phyloP scores from a whole-genome alignment of 2,113 vertebrate species.

The Macaca mulatta region DNA sequence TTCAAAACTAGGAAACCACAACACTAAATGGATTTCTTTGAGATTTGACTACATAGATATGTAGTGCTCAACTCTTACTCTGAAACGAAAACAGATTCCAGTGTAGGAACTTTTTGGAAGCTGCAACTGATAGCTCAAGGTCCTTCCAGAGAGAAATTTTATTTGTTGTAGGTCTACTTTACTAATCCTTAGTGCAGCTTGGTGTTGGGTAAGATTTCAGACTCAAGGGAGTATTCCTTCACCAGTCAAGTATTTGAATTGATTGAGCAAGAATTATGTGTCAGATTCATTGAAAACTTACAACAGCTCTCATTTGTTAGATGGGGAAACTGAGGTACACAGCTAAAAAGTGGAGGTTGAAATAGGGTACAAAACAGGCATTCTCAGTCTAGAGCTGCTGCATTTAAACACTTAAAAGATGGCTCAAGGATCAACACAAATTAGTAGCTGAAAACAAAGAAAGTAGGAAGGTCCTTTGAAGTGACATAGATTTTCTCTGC shows the following conservation, averaged over 20 bases:
- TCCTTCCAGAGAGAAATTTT: not conserved
- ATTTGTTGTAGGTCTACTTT: not conserved
- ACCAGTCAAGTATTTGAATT: not conserved
- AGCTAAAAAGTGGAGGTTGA: not conserved
- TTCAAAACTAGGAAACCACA: not conserved
- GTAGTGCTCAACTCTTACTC: not conserved
- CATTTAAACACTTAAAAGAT: not conserved
- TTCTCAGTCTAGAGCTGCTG: not conserved
- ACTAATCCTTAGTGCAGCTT: not conserved
- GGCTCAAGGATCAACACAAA: not conserved
- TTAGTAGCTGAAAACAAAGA: not conserved
- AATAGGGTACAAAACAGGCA: not conserved
- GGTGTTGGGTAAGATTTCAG: not conserved
- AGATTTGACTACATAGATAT: not conserved
- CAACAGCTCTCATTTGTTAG: not conserved
- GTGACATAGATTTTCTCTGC: not conserved
- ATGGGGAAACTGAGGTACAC: not conserved
- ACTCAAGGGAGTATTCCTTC: not conserved
- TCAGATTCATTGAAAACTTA: not conserved
- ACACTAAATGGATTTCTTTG: not conserved
- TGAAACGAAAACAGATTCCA: not conserved
- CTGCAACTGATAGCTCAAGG: not conserved
- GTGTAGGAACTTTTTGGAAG: not conserved
- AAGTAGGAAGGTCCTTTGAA: not conserved
- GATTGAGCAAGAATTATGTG: not conserved